Evolutionary conservation across 2,113 vertebrate genomes (phyloP).

Genomic region (Delphinapterus leucas): DNA sequence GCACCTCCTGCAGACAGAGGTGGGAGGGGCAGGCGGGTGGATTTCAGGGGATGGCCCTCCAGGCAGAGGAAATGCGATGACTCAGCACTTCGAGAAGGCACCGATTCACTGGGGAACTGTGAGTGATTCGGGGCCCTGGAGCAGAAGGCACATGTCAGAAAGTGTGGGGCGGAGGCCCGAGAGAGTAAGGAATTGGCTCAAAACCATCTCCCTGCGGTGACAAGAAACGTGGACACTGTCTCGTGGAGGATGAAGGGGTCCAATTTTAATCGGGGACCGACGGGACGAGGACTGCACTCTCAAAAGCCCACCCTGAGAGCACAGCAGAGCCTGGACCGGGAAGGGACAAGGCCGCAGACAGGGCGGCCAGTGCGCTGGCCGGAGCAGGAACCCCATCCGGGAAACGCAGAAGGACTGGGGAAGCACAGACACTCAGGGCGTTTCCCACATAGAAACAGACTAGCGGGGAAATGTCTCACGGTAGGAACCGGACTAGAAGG

Average conservation of each 20-base stretch:
- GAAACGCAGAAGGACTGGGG: not conserved
- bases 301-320: not conserved
- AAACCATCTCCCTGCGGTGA: not conserved
- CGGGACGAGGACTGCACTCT: not conserved
- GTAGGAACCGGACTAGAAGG: too few species aligned
- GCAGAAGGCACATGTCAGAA: not conserved
- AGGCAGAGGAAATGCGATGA: not conserved
- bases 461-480: rapidly evolving
- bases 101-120: rapidly evolving
- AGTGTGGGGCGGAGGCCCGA: not conserved
- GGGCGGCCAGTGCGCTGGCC: too few species aligned
- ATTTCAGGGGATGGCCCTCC: too few species aligned
- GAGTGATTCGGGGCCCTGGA: not conserved
- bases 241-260: not conserved
- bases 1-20: not conserved
- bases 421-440: too few species aligned
- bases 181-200: not conserved
- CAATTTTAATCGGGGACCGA: not conserved
- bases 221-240: too few species aligned
- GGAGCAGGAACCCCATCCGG: rapidly evolving
- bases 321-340: not conserved
- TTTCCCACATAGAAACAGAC: not conserved
- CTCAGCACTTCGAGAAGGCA: not conserved
- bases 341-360: not conserved
- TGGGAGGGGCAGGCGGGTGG: rapidly evolving